phyloP scores from a whole-genome alignment of 2,888 invertebrate species.

The Artemia sinica region DNA sequence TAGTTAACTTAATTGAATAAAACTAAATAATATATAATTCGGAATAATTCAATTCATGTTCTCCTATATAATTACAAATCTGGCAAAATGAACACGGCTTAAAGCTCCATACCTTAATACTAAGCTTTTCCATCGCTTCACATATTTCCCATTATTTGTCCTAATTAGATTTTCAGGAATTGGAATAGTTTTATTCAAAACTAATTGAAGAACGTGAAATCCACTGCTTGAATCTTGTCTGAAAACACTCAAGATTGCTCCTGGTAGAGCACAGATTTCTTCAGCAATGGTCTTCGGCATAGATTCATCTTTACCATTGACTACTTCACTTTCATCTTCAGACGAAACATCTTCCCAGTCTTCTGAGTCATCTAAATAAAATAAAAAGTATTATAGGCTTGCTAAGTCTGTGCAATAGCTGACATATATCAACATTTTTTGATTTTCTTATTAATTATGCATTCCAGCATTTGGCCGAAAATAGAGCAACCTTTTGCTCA shows the following conservation, averaged over 20 bases:
- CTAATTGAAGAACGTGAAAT: background rate
- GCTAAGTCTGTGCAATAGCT: no score
- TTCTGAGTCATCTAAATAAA: background rate
- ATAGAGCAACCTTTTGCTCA: no score
- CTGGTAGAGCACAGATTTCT: background rate
- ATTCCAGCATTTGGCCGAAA: no score
- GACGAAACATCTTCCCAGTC: conserved; percentile 3
- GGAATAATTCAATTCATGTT: no score
- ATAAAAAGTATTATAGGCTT: background rate
- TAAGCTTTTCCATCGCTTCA: background rate
- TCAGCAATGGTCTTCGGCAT: background rate
- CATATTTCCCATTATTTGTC: background rate
- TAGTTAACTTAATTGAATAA: no score
- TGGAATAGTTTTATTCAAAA: background rate
- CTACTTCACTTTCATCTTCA: background rate
- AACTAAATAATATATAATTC: no score
- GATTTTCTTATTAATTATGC: no score
- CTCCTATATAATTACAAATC: no score
- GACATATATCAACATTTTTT: no score
- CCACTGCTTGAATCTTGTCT: background rate
- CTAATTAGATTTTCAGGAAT: background rate
- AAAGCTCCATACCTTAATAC: background rate
- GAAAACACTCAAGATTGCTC: background rate
- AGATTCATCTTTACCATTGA: background rate
- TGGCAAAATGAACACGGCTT: no score